phyloP scores from a whole-genome alignment of 2,797 vertebrate genomes.

The Spea hammondii region DNA sequence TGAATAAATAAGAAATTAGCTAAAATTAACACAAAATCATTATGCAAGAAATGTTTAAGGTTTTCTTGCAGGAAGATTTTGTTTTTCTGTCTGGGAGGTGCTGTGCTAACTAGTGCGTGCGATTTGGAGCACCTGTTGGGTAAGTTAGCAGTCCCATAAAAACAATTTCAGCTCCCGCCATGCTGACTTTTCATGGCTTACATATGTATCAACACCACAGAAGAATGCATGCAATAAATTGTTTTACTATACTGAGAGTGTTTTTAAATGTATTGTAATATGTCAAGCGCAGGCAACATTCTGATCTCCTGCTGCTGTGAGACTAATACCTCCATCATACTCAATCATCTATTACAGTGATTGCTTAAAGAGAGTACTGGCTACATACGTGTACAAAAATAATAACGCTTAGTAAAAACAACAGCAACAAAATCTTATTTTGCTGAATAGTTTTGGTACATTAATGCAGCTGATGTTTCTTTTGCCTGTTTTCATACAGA shows the following conservation, averaged over 20 bases:
- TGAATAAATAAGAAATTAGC: too few relatives aligned
- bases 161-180: slow-evolving; percentile 14
- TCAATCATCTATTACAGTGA: background rate
- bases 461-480: background rate
- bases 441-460: background rate
- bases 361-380: background rate
- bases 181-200: slow-evolving; percentile 32
- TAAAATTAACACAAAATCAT: too few relatives aligned
- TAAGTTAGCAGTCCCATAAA: slow-evolving; percentile 44
- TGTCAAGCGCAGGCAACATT: background rate
- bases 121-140: slow-evolving; percentile 43
- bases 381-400: too few relatives aligned
- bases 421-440: background rate
- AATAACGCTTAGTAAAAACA: background rate
- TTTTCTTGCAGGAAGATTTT: slow-evolving; percentile 36
- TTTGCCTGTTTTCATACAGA: too few relatives aligned
- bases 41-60: slow-evolving; percentile 33
- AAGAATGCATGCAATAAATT: slow-evolving; percentile 30
- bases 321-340: background rate
- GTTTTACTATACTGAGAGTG: slow-evolving; percentile 41
- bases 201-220: slow-evolving; percentile 42
- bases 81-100: slow-evolving; percentile 50
- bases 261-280: slow-evolving; percentile 30
- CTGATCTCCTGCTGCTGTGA: background rate
- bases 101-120: slow-evolving; percentile 36